Base-by-base conservation (phyloP, 2,888 invertebrate genomes). In the Pollenia griseotomentosa region DNA sequence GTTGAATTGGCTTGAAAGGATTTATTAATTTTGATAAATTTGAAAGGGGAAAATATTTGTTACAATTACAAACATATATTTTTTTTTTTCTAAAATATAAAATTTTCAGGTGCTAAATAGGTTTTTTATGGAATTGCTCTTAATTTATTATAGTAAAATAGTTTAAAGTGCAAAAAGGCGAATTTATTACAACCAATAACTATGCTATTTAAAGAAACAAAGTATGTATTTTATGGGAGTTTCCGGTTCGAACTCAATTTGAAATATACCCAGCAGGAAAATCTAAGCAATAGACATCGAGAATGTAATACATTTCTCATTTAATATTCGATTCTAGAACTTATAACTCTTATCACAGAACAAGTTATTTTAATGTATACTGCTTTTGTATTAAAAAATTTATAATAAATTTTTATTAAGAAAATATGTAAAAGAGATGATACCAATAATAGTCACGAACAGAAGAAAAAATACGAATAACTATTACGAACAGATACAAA, bases 11-110 rank as follows among this genome's bases (percentile, higher is more conserved):
- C 78, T 83, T 51, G 78, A 78, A 82, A 82, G 86, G 86, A 82
- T 86, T 86, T 82, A 86, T 82, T 73, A 68, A 63, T 75, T 86
- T 70, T 79, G 86, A 79, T 86, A 70, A 79, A 81, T 86, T 86
- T 75, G 70, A 86, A 86, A 75, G 83, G 70, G 63, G 70, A 70
- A 81, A 53, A 70, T 81, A 74, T 73, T 73, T 74, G 4, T 46
- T 57, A 61, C 61, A 63, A 42, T 63, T 51, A 8, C n/a, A 40
- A 4, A 7, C 1, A 8, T 51, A 5, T 55, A 33, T 77, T 33
- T 70, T 48, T 53, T 61, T 57, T 19, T 11, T 70, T n/a, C 40
- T 10, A 23, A 14, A 44, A 16, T 57, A 19, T 33, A 53, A 83
- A 75, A 83, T 75, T 19, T 83, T 83, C 75, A 83, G 83, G 68